Evolutionary conservation across 2,113 vertebrate genomes (phyloP).

Genomic region (Pterocles burchelli): DNA sequence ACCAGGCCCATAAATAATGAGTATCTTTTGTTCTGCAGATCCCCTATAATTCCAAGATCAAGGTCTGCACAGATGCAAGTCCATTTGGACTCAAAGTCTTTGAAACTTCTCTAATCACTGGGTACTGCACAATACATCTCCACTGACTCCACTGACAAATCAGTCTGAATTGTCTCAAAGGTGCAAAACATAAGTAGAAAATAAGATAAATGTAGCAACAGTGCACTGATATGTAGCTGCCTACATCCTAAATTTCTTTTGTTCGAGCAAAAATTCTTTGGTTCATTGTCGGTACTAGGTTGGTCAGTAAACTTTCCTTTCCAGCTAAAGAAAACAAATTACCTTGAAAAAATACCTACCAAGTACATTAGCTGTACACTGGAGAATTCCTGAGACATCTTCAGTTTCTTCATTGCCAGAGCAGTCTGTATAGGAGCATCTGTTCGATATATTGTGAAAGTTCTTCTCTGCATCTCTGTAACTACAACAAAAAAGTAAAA

Average conservation of each 20-base stretch:
- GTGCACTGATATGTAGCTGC: not conserved
- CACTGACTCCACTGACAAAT: not conserved
- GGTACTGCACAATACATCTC: not conserved
- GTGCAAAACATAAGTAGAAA: not conserved
- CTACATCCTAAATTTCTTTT: not conserved
- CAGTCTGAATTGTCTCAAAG: not conserved
- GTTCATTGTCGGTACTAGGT: not conserved
- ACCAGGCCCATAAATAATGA: not conserved
- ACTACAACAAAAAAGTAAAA: slow-evolving; percentile 64
- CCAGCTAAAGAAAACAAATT: not conserved
- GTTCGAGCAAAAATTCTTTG: not conserved
- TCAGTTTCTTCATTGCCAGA: slow-evolving; percentile 85
- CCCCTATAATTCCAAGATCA: not conserved
- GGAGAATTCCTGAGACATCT: slow-evolving; percentile 94
- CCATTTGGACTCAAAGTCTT: not conserved
- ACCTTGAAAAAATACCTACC: slow-evolving; percentile 77
- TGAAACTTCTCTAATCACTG: not conserved
- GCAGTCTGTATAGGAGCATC: slow-evolving; percentile 87
- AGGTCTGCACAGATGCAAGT: not conserved
- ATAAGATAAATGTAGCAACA: not conserved
- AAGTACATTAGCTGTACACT: slow-evolving; percentile 90
- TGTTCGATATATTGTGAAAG: slow-evolving; percentile 84
- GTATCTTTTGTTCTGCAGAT: not conserved
- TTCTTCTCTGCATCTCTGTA: slow-evolving; percentile 86
- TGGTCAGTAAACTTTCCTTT: not conserved